Base-by-base conservation (phyloP, 2,888 invertebrate species). In the Eilema caniola region DNA sequence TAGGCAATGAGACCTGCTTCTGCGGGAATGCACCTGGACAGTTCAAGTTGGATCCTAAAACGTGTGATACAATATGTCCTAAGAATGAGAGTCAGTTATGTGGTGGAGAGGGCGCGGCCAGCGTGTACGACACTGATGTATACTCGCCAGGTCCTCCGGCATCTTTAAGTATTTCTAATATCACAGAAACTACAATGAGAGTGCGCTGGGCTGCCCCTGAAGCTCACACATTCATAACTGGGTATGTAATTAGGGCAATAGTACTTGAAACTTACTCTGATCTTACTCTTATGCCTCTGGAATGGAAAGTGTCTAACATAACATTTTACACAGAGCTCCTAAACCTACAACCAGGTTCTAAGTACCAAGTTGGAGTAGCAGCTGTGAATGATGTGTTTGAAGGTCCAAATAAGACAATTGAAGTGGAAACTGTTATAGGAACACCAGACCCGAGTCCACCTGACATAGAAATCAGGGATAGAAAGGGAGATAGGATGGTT, bases 281-380 rank as follows among this genome's bases (percentile, higher is more conserved):
- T 57, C 89, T 93, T 73, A 89, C 92, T 0, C 85, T 96, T 8
- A 89, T 90, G 28, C 93, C 94, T 25, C 91, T 96, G 63, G 96
- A 96, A 72, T 97, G 96, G 95, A 93, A 94, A 74, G 96, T 96
- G 37, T 95, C 96, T 20, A 96, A 96, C 85, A 93, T 93, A 64
- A 96, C 96, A 62, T 92, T 95, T 25, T 93, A 95, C 74, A 95
- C 95, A 53, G 96, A 96, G 83, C 88, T 97, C 23, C 93, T 96
- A 23, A 96, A 96, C 84, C 89, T 98, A 3, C 96, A 97, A 76
- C 97, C 98, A 0, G 98, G 97, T 0, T 97, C 97, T 0, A 93
- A 94, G 70, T 98, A 98, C 88, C 97, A 97, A 77, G 95, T 98
- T 31, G 96, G 97, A 56, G 95, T 98, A 1, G 95, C 95, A 33